Evolutionary conservation across 2,113 vertebrate species (phyloP).

Genomic region (Etia nguti): DNA sequence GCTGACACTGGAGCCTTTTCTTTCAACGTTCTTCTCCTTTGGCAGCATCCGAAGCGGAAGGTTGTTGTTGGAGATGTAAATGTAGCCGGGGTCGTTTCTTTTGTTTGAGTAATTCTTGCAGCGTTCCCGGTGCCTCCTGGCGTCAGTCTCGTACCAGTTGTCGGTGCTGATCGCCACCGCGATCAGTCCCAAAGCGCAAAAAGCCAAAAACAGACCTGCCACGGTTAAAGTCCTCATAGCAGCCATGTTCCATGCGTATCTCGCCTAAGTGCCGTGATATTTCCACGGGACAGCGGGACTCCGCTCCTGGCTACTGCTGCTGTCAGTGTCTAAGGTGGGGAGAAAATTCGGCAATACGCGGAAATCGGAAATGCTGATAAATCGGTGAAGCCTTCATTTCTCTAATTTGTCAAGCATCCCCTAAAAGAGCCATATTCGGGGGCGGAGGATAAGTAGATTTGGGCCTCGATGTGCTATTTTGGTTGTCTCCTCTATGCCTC

Average conservation of each 20-base stretch:
- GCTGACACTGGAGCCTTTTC: slow-evolving; percentile 36
- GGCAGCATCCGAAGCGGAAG: slow-evolving; percentile 82
- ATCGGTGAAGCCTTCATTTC: slow-evolving; percentile 7
- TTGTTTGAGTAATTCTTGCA: slow-evolving; percentile 86
- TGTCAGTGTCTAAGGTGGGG: slow-evolving; percentile 39
- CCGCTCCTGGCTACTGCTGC: slow-evolving; percentile 37
- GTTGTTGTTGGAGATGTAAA: slow-evolving; percentile 84
- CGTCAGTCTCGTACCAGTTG: slow-evolving; percentile 90
- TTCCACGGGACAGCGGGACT: slow-evolving; percentile 54
- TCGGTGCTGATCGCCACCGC: slow-evolving; percentile 86
- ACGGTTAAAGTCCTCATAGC: slow-evolving; percentile 86
- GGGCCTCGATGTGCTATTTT: slow-evolving; percentile 47
- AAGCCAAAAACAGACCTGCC: slow-evolving; percentile 83
- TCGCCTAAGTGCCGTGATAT: slow-evolving; percentile 38
- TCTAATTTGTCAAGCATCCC: not conserved
- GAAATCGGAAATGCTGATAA: not conserved
- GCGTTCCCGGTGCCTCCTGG: slow-evolving; percentile 83
- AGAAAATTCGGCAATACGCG: slow-evolving; percentile 15
- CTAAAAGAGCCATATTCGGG: not conserved
- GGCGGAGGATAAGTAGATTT: slow-evolving; percentile 1
- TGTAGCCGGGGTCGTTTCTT: slow-evolving; percentile 84
- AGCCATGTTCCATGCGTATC: slow-evolving; percentile 73
- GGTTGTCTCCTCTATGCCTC: slow-evolving; percentile 50
- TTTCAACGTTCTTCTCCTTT: slow-evolving; percentile 46
- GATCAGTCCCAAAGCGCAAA: slow-evolving; percentile 82